These are phyloP conservation scores for Phylloscopus trochilus DNA, from an alignment of 2,113 vertebrate genomes.

Conservation along the genomic window DNA sequence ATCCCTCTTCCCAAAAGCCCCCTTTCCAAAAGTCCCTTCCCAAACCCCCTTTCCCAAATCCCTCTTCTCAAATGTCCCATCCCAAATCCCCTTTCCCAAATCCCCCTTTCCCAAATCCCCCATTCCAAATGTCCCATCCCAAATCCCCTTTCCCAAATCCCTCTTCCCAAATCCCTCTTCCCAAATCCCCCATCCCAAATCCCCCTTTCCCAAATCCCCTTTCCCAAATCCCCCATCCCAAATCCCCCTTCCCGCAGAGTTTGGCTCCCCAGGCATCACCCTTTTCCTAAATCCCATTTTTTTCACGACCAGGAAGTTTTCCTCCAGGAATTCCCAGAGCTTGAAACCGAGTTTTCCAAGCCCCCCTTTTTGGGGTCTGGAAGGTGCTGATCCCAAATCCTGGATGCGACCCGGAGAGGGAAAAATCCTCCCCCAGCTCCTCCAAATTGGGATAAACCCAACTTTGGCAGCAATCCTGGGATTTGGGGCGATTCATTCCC, in stretches of 20 bases:
- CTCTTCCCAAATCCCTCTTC: too few species aligned
- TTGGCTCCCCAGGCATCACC: background rate
- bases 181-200: too few species aligned
- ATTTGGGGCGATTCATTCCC: background rate
- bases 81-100: too few species aligned
- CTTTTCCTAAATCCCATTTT: rapidly evolving
- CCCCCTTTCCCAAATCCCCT: too few species aligned
- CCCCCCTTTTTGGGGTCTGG: rapidly evolving
- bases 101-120: too few species aligned
- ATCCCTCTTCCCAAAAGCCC: too few species aligned
- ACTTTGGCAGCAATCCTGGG: rapidly evolving
- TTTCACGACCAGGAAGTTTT: rapidly evolving
- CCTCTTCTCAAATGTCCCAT: too few species aligned
- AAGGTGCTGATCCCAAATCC: background rate
- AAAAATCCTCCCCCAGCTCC: background rate
- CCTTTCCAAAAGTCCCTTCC: too few species aligned
- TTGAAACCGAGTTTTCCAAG: rapidly evolving
- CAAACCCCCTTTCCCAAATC: too few species aligned
- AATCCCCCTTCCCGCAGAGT: rapidly evolving
- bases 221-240: too few species aligned
- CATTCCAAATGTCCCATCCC: too few species aligned
- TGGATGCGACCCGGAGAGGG: background rate
- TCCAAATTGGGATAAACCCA: background rate
- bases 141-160: too few species aligned
- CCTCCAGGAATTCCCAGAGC: rapidly evolving